Evolutionary conservation across 2,113 vertebrate genomes (phyloP).

Genomic region (Labrus mixtus): DNA sequence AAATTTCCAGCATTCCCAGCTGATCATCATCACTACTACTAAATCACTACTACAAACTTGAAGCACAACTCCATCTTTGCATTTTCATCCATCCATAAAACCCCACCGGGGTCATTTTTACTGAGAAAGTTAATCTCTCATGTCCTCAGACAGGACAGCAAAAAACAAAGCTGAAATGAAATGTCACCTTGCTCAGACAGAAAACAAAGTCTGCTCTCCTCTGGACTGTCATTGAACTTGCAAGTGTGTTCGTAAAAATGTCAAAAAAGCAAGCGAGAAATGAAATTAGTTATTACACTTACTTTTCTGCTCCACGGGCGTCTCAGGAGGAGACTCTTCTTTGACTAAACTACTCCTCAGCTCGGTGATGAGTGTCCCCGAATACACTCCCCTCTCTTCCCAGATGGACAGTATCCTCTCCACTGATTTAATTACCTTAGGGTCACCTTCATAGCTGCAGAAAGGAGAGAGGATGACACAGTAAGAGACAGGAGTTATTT

Average conservation of each 20-base stretch:
- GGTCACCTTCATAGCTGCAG: constrained; percentile 84
- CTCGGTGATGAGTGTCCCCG: constrained; percentile 89
- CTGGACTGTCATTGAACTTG: neutral
- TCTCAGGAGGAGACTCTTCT: constrained; percentile 77
- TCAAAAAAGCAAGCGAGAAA: neutral
- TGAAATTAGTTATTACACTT: neutral
- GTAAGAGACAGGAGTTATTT: neutral
- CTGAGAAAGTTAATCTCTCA: neutral
- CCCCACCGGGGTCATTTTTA: neutral
- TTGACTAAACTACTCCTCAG: constrained; percentile 83
- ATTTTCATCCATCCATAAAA: too few species aligned
- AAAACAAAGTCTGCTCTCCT: neutral
- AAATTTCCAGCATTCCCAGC: too few species aligned
- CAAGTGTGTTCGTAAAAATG: neutral
- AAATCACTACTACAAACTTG: too few species aligned
- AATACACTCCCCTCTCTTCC: constrained; percentile 95
- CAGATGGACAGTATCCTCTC: constrained; percentile 96
- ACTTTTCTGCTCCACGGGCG: constrained; percentile 77
- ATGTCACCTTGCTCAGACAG: neutral
- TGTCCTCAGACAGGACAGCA: neutral
- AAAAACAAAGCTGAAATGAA: neutral
- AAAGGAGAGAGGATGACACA: constrained; percentile 4
- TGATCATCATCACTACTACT: too few species aligned
- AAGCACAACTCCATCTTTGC: neutral
- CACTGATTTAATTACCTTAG: constrained; percentile 89